Evolutionary conservation across 1,140 invertebrate genomes (phyloP), one percentile per base, ranked within the genome.

Genomic region (Maniola jurtina): DNA sequence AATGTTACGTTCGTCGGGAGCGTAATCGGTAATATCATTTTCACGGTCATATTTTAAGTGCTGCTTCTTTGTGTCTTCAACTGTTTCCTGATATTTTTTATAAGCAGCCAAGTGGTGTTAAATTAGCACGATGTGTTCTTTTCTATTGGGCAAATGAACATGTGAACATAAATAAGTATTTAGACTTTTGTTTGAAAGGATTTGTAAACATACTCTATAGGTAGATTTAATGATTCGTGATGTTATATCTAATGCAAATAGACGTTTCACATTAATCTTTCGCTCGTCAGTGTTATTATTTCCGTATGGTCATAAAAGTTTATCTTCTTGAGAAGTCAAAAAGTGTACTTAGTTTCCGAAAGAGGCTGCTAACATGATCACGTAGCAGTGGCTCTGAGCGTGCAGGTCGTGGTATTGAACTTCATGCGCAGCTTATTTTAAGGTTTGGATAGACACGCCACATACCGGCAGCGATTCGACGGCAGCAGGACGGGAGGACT

Each of bases 361-460:
- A 54, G 48, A 63, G 34, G 38, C 11, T 8, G 34, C n/a, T n/a
- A 5, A n/a, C 42, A 45, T 16, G 36, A 63, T 2, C 33, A 62
- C 47, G 34, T 52, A 62, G 7, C 5, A 9, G 61, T 34, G 38
- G 47, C 40, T 48, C 42, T 16, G 25, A 38, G 64, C 82, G 82
- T 84, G 80, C 62, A 66, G 79, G 80, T 83, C 82, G 75, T 73
- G 82, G 58, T 84, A 84, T 80, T 84, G 80, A 81, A 83, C 80
- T 73, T 70, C 64, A 38, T 11, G 52, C 59, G 48, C 35, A 56
- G 38, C 55, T 52, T 50, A 54, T 61, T 60, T 64, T 45, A 40
- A 40, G 57, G 9, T 11, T 48, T 54, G 34, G 48, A 50, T 50
- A 50, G 15, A 50, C 14, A 25, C 48, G 2, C 14, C 14, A 8